Base-by-base conservation (phyloP, 2,888 invertebrate genomes). In the Nemoura dubitans region DNA sequence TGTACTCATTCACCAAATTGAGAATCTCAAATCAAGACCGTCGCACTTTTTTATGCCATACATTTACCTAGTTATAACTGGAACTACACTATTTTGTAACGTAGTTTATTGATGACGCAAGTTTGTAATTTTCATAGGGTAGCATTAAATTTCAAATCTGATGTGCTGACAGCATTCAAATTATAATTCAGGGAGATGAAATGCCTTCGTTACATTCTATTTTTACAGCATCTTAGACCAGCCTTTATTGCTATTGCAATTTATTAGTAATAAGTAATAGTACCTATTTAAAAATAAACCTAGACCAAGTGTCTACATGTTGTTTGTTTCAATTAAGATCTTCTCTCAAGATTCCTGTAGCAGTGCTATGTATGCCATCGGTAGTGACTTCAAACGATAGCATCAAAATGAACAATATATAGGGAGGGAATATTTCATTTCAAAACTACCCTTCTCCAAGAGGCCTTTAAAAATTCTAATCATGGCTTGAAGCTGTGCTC, bases 1-100 rank as follows among this genome's bases (percentile, higher is more conserved):
- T 36, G 36, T 86, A 87, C 86, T 77, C 27, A 27, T 80, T 78
- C 59, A 83, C 59, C 86, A 82, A 59, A 59, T 10, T 36, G 59
- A 59, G 59, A 59, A 59, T 59, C 59, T 59, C 59, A 59, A 59
- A 59, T 59, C 59, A 59, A 59, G 14, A 59, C 21, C 21, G 10
- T 21, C 21, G 59, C 21, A 59, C 59, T 21, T 59, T 59, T 7
- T 16, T 7, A 1, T 21, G 10, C 3, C 16, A 16, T 7, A 59
- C 59, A 59, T 59, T 59, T 59, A 36, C 36, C 10, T 36, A 36
- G 10, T 36, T 6, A 36, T 6, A 36, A 36, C 3, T 10, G 10
- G 10, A 10, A 36, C 10, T 36, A 10, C 36, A 36, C 36, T 36
- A 36, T 36, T 36, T 36, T 36, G n/a, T n/a, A n/a, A n/a, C n/a